Conservation (phyloP, 2,888 invertebrate species). For the Drosophila kuntzei region DNA sequence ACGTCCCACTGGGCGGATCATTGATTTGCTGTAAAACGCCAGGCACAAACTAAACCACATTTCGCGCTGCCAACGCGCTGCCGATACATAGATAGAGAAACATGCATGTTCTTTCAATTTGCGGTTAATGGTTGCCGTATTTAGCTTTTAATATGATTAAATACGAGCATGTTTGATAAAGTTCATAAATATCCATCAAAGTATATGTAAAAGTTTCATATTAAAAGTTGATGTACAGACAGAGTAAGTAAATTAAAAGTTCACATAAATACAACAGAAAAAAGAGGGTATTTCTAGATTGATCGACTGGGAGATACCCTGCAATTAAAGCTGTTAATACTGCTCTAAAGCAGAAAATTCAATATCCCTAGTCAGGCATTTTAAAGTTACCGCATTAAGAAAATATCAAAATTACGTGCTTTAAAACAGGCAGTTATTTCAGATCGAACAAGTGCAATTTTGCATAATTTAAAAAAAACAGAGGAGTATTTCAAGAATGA, state of each 20-base stretch:
- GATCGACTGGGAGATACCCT: not conserved
- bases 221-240: conserved; percentile 11
- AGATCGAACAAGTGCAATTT: too few relatives aligned
- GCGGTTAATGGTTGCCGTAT: conserved; percentile 39
- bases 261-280: not conserved
- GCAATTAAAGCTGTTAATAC: not conserved
- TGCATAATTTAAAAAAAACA: too few relatives aligned
- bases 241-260: not conserved
- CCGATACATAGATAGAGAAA: not conserved
- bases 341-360: too few relatives aligned
- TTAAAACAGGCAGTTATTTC: too few relatives aligned
- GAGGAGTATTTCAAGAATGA: not conserved
- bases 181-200: conserved; percentile 24
- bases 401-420: too few relatives aligned
- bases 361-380: too few relatives aligned
- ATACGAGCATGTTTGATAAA: conserved; percentile 1
- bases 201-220: conserved; percentile 17
- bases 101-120: conserved; percentile 21
- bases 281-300: too few relatives aligned
- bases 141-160: conserved; percentile 32
- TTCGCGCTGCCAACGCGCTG: conserved; percentile 5
- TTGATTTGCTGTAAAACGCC: conserved; percentile 76
- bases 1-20: conserved; percentile 58
- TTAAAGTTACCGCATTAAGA: too few relatives aligned
- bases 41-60: conserved; percentile 47